Percentiles rank a stretch among this genome's conserved stretches.
These are phyloP conservation scores for Glyptemys insculpta DNA, from an alignment of 2,797 vertebrate genomes.

Conservation along the genomic window DNA sequence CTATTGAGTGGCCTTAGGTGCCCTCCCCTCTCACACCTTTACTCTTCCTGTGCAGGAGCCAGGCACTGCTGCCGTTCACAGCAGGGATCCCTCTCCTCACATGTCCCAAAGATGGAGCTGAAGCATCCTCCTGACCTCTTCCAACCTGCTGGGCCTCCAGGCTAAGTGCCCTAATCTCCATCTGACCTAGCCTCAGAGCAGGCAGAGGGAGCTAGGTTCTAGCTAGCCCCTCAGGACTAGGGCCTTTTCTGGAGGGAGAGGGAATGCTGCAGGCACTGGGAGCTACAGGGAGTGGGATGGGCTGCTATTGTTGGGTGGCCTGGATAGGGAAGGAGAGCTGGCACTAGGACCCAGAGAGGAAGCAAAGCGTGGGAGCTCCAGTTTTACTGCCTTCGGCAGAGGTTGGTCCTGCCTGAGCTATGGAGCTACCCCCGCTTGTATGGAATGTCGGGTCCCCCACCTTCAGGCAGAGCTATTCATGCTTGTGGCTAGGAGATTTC, in stretches of 20 bases:
- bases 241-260: not conserved
- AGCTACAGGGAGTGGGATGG: not conserved
- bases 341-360: not conserved
- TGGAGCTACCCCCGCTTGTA: not conserved
- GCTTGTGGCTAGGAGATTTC: not conserved
- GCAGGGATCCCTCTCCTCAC: not conserved
- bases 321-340: not conserved
- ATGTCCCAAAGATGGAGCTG: too few species aligned
- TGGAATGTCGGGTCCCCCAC: not conserved
- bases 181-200: not conserved
- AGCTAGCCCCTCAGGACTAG: rapidly evolving
- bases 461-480: rapidly evolving
- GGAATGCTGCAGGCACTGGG: not conserved
- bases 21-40: not conserved
- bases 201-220: not conserved
- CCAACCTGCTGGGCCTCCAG: not conserved
- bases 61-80: rapidly evolving
- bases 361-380: not conserved
- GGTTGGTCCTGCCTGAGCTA: not conserved
- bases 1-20: rapidly evolving
- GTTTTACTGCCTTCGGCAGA: not conserved
- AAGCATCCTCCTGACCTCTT: not conserved
- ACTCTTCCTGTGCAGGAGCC: not conserved
- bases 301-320: not conserved
- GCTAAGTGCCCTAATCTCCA: not conserved